Percentiles rank a stretch among this genome's conserved stretches.
phyloP scores from a whole-genome alignment of 2,888 invertebrate genomes.

The Helicoverpa assulta region DNA sequence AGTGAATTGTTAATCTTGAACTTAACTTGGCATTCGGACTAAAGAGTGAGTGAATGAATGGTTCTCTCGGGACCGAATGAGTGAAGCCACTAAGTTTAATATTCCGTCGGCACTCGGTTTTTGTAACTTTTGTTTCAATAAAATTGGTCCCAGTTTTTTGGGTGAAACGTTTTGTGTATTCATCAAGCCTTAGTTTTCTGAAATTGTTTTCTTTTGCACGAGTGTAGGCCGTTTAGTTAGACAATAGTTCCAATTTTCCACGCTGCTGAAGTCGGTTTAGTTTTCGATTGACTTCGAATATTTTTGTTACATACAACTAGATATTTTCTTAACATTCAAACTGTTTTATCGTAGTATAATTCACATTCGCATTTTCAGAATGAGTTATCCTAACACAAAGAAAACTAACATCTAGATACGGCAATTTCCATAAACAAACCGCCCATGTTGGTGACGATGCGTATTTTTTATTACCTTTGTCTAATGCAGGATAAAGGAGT shows the following conservation, averaged over 20 bases:
- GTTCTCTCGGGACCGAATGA: conserved; percentile 70
- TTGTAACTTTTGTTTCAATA: conserved; percentile 48
- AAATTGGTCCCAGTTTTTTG: conserved; percentile 15
- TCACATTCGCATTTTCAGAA: too few species aligned
- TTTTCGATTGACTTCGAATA: conserved; percentile 27
- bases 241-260: conserved; percentile 39
- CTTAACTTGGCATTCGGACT: conserved; percentile 69
- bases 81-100: conserved; percentile 63
- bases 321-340: conserved; percentile 4
- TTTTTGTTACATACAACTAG: conserved; percentile 3
- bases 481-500: neutral
- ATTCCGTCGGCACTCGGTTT: conserved; percentile 49
- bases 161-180: conserved; percentile 27
- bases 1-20: conserved; percentile 62
- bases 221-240: conserved; percentile 26
- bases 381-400: neutral
- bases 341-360: neutral
- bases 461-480: neutral
- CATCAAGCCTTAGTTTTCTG: conserved; percentile 31
- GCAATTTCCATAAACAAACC: neutral
- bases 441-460: neutral
- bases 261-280: conserved; percentile 18
- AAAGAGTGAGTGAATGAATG: conserved; percentile 74
- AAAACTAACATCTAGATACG: neutral
- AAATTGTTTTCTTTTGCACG: conserved; percentile 20